Evolutionary conservation across 2,113 vertebrate species (phyloP), one percentile per base, ranked within the genome.

Genomic region (Ramphastos sulfuratus): DNA sequence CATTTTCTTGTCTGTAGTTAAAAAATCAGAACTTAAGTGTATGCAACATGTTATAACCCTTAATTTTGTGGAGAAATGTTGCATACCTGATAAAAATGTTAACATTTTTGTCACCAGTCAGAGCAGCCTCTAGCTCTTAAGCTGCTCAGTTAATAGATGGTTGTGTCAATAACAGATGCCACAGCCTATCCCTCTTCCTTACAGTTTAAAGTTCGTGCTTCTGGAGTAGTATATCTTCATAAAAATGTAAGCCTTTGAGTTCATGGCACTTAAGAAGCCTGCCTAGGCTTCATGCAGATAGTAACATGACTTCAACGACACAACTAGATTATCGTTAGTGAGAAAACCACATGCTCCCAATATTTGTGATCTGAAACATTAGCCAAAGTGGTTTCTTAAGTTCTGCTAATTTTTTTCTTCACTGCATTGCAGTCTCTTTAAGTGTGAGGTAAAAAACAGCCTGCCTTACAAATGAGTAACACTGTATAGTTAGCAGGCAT

Each of bases 31-130:
- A 58, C 35, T 30, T 5, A 30, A 13, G 18, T 42, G 4, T 3
- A 5, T 33, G 20, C 21, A 50, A 1, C 0, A 0, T n/a, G 10
- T 35, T 81, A 16, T 6, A 27, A 42, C 35, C 8, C 23, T 21
- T 70, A 12, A 10, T 59, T 44, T 65, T 33, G 25, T 59, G n/a
- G 64, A n/a, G 48, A n/a, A 15, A 12, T 9, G 10, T 39, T 64
- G 27, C 5, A 2, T 59, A 16, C 24, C 13, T 56, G n/a, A 7
- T 71, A 44, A 65, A 54, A 65, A 55, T 1, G 0, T 7, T 5
- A 46, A 35, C 1, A 1, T 58, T 20, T 67, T 58, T 61, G 37
- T 42, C 37, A 4, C 42, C 42, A 10, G 25, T 42, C 31, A 15
- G 4, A 4, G 6, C 11, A 42, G 35, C 27, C 14, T 3, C 15